Evolutionary conservation across 2,888 invertebrate genomes (phyloP), one percentile per base, ranked within the genome.

Genomic region (Kryphioiulus occultus): DNA sequence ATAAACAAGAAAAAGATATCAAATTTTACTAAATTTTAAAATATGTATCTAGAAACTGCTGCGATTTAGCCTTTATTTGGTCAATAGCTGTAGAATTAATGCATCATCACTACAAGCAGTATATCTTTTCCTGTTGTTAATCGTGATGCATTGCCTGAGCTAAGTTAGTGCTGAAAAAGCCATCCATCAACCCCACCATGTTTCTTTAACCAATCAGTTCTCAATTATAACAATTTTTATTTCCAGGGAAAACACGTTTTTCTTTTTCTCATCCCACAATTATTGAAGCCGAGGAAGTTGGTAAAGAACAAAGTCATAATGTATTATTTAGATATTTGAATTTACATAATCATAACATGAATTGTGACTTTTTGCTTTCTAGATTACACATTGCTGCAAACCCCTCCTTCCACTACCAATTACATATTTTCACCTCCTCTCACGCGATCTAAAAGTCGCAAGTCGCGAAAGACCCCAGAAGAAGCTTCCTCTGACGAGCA

Each of bases 381-480:
- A 68, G 68, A 68, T 22, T 68, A 10, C 26, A 68, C 68, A 2
- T 1, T 68, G 0, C 10, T 68, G 68, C 68, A 26, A 26, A 68
- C 26, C 26, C 68, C 68, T 1, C 26, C 68, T 68, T 68, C 68
- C 12, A 10, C 68, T 5, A 84, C 84, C n/a, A 84, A 35, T 35
- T 84, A 39, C 42, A 84, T 84, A 4, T 84, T 84, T 42, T 84
- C 84, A 30, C 84, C 84, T 39, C 84, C 84, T 35, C 15, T 84
- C n/a, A 84, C 84, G 7, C 84, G 84, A 84, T 84, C 84, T 39
- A 84, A 39, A 22, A 84, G 84, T 35, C 84, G 84, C 84, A 84
- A 35, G 22, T n/a, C 84, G 0, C 84, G 84, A n/a, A 84, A 84
- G 15, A 17, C 84, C 1, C 5, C n/a, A 22, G 84, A 84, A 26